Conservation (phyloP, 2,113 vertebrate genomes). For the Aspiorhynchus laticeps region DNA sequence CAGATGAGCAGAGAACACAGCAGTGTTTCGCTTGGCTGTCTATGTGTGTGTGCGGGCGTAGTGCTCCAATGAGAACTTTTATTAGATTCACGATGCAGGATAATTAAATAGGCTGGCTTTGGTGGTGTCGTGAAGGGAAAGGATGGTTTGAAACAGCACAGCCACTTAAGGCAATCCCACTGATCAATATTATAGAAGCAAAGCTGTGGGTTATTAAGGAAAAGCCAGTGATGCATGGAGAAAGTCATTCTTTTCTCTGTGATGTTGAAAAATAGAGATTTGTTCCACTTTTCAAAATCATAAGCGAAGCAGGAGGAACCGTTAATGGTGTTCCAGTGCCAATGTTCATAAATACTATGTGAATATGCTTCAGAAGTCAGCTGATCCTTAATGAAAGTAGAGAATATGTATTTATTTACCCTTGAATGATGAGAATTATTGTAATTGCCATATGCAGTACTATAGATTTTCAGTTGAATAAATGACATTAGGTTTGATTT, state of each 20-base stretch:
- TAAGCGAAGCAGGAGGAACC: neutral
- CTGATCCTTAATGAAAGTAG: neutral
- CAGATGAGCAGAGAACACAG: constrained; percentile 38
- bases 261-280: neutral
- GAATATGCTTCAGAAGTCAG: neutral
- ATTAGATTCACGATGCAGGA: constrained; percentile 60
- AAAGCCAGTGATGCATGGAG: constrained; percentile 21
- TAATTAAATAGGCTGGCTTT: constrained; percentile 60
- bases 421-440: neutral
- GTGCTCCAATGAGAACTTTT: constrained; percentile 49
- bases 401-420: no score
- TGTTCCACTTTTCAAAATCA: constrained; percentile 3
- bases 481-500: neutral
- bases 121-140: constrained; percentile 51
- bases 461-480: neutral
- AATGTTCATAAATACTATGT: neutral
- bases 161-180: constrained; percentile 53
- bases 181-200: constrained; percentile 35
- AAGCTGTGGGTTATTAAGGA: constrained; percentile 15
- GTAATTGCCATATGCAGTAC: neutral
- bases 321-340: neutral
- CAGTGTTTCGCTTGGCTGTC: constrained; percentile 28
- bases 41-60: constrained; percentile 40
- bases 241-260: neutral
- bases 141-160: constrained; percentile 46